Evolutionary conservation across 2,888 invertebrate genomes (phyloP).

Genomic region (Lottia gigantea): DNA sequence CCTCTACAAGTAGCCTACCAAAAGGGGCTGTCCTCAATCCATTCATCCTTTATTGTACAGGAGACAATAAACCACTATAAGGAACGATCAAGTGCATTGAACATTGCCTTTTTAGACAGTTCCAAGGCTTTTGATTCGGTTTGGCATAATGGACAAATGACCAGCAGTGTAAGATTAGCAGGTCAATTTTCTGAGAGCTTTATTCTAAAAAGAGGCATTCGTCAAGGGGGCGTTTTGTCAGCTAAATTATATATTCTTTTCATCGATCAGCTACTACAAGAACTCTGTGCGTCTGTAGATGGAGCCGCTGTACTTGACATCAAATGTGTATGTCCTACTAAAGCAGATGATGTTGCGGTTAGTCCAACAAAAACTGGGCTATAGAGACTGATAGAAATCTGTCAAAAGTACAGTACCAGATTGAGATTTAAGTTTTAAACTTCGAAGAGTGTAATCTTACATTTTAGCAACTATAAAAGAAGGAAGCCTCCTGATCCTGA

Average conservation of each 20-base stretch:
- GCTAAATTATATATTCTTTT: not conserved
- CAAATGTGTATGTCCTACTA: not conserved
- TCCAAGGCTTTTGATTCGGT: conserved; percentile 16
- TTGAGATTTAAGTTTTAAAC: conserved; percentile 10
- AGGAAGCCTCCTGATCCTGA: not conserved
- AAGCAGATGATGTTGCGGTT: conserved; percentile 14
- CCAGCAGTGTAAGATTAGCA: not conserved
- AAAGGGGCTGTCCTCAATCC: conserved; percentile 1
- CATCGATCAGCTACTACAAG: not conserved
- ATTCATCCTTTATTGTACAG: conserved; percentile 12
- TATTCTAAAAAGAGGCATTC: not conserved
- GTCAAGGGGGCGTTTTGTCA: not conserved
- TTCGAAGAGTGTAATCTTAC: not conserved
- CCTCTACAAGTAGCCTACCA: conserved; percentile 20
- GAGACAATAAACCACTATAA: conserved; percentile 8
- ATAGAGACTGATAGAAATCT: not conserved
- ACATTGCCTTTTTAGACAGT: conserved; percentile 14
- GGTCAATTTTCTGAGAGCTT: not conserved
- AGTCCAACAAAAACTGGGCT: not conserved
- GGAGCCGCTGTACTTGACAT: conserved; percentile 8
- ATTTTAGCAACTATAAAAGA: not conserved
- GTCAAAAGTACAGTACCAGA: conserved; percentile 8
- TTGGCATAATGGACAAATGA: conserved; percentile 1
- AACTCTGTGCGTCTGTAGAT: not conserved
- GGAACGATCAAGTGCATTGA: not conserved